These are phyloP conservation scores for Salpingus planirostris DNA, from an alignment of 2,888 invertebrate species.

Conservation along the genomic window DNA sequence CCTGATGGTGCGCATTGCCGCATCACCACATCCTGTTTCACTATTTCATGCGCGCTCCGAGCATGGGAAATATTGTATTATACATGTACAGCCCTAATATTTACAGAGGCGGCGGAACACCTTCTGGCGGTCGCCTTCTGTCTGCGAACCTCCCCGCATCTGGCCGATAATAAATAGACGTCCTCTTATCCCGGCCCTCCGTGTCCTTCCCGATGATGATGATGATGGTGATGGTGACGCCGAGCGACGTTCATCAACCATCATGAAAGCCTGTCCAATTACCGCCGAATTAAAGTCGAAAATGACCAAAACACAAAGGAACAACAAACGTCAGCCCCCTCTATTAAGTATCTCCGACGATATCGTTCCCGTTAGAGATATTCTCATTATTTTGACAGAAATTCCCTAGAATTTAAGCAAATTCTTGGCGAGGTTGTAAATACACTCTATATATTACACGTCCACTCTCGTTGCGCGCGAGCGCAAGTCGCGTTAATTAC, in stretches of 20 bases:
- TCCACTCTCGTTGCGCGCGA: no score
- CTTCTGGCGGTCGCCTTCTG: conserved; percentile 29
- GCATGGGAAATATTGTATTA: conserved; percentile 38
- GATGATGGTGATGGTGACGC: neutral
- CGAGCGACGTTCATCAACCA: neutral
- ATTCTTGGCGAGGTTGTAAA: no score
- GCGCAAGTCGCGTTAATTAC: no score
- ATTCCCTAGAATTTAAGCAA: no score
- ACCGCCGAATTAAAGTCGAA: neutral
- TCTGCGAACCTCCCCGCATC: no score
- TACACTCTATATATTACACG: no score
- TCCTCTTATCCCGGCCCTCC: no score
- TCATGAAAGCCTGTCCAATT: neutral
- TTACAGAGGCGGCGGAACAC: conserved; percentile 32
- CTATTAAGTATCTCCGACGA: conserved; percentile 13
- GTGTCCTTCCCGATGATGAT: no score
- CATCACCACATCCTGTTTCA: conserved; percentile 36
- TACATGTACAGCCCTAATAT: conserved; percentile 32
- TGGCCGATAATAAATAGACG: conserved; percentile 25
- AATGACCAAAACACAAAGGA: conserved; percentile 11
- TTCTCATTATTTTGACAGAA: conserved; percentile 14
- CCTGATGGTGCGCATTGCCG: conserved; percentile 37
- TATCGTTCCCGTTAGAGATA: conserved; percentile 13
- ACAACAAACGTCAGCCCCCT: no score
- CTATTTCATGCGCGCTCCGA: conserved; percentile 32